Evolutionary conservation across 2,888 invertebrate species (phyloP).

Genomic region (Chrysopilus asiliformis): DNA sequence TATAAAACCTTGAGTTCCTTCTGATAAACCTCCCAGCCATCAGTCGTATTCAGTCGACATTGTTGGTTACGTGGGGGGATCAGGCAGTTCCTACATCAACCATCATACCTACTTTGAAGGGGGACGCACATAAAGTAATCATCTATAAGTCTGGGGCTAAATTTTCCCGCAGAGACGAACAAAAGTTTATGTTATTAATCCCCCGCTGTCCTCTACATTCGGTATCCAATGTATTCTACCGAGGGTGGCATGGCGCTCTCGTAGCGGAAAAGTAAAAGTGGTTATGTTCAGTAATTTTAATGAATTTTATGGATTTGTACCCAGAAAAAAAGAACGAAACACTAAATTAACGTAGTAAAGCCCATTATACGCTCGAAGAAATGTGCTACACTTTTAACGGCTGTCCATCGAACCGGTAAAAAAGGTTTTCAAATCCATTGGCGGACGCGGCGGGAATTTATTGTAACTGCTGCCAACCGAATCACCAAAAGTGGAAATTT

Average conservation of each 20-base stretch:
- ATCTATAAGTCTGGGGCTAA: constrained; percentile 9
- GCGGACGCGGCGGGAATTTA: too few species aligned
- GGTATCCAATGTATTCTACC: not conserved
- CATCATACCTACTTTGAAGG: constrained; percentile 1
- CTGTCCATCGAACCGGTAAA: not conserved
- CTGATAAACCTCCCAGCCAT: not conserved
- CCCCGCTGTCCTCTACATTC: constrained; percentile 3
- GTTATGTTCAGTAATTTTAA: constrained; percentile 9
- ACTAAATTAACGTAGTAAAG: constrained; percentile 11
- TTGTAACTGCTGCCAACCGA: too few species aligned
- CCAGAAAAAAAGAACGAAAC: constrained; percentile 4
- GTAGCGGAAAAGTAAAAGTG: constrained; percentile 4
- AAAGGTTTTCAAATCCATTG: too few species aligned
- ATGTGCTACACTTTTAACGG: not conserved
- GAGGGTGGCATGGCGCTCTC: too few species aligned
- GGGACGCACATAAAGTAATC: constrained; percentile 11
- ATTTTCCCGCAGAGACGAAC: constrained; percentile 12
- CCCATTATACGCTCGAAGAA: constrained; percentile 13
- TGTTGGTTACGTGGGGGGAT: not conserved
- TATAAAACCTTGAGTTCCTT: not conserved
- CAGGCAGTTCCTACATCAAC: constrained; percentile 2
- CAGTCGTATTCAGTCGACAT: not conserved
- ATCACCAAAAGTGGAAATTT: too few species aligned
- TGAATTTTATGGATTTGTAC: constrained; percentile 12
- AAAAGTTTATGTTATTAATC: constrained; percentile 12